Base-by-base conservation (phyloP, 2,888 invertebrate species). In the Anthophora plumipes region DNA sequence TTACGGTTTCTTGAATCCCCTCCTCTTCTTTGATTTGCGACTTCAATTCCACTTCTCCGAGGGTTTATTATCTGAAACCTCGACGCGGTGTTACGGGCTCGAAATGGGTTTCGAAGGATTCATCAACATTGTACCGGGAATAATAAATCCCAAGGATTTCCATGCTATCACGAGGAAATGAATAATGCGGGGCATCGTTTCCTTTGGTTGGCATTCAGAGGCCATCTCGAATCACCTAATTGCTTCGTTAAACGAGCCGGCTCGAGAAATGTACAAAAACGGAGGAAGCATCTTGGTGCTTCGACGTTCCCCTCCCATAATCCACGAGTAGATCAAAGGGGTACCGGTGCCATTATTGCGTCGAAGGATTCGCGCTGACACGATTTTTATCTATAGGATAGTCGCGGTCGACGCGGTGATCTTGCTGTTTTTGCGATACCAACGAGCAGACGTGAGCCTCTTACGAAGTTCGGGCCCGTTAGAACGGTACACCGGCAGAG, bases 381-480 rank as follows among this genome's bases (percentile, higher is more conserved):
- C 61, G 48, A 63, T 71, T 57, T 78, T 77, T 77, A 43, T n/a
- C 17, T 12, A 17, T 20, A 8, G 41, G 41, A 64, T 66, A 25
- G 31, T 17, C 20, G 17, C 41, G 54, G 7, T 17, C 31, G 12
- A 14, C 20, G 6, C 31, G 41, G 14, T 22, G 22, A 43, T 64
- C 48, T 14, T 37, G 20, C 9, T 8, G 48, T 81, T 82, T 71
- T 80, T 59, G 50, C 9, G 39, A 37, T 2, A 37, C 14, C 5
- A 20, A 37, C 1, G 31, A 31, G 17, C 77, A 22, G 39, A 68
- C 81, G 80, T 80, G 74, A 75, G 54, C 71, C 17, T 75, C 52
- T 59, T 71, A 71, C 68, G 71, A 76, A 82, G 31, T 63, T 68
- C 14, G 25, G 55, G 59, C 41, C 81, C 81, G 81, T 81, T 81